A percentile compares a stretch with the other conserved stretches of the same genome.
These are phyloP conservation scores for Stratiolaelaps scimitus DNA, from an alignment of 1,140 invertebrate genomes.

Conservation along the genomic window DNA sequence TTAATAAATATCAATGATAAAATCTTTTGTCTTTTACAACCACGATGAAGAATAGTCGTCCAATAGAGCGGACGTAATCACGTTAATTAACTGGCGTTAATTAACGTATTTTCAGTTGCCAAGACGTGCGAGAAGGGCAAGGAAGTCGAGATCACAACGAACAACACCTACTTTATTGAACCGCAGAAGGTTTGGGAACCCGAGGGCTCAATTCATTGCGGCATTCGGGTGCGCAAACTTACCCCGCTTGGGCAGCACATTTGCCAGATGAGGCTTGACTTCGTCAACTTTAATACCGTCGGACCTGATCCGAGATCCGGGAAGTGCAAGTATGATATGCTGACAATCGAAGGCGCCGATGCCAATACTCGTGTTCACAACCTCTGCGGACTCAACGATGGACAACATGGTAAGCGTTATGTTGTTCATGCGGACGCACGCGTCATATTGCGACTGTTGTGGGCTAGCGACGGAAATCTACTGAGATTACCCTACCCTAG, in stretches of 20 bases:
- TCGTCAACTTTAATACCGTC: slow-evolving; percentile 22
- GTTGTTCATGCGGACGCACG: background rate
- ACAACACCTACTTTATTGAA: slow-evolving; percentile 26
- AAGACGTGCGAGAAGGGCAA: slow-evolving; percentile 17
- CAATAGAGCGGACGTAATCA: too few relatives aligned
- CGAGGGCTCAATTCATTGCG: slow-evolving; percentile 20
- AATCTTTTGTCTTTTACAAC: too few relatives aligned
- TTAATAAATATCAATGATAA: too few relatives aligned
- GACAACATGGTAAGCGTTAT: slow-evolving; percentile 11
- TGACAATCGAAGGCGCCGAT: slow-evolving; percentile 9
- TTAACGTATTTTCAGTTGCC: background rate
- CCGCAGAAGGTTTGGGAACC: slow-evolving; percentile 22
- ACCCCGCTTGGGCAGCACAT: background rate
- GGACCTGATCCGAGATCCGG: slow-evolving; percentile 12
- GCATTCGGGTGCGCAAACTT: background rate
- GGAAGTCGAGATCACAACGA: slow-evolving; percentile 14
- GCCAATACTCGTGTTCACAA: slow-evolving; percentile 18
- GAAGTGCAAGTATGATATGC: slow-evolving; percentile 19
- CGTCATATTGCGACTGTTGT: background rate
- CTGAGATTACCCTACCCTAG: too few relatives aligned
- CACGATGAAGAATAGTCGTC: too few relatives aligned
- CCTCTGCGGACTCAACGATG: slow-evolving; percentile 17
- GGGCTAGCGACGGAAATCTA: background rate
- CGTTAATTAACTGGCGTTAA: too few relatives aligned
- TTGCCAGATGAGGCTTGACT: slow-evolving; percentile 17